Evolutionary conservation across 2,888 invertebrate species (phyloP).

Genomic region (Heliconius sara): DNA sequence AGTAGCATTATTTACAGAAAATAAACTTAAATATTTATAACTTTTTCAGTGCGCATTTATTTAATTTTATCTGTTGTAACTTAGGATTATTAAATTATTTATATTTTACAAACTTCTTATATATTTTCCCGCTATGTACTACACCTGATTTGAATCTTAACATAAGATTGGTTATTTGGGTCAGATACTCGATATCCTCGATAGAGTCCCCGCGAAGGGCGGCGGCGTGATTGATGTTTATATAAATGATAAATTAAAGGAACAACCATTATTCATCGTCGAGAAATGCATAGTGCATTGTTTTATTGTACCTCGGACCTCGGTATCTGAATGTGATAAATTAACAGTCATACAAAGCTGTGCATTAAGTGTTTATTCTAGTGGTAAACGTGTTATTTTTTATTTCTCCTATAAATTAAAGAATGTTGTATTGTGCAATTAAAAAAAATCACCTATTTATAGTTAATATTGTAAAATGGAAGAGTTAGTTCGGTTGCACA

Average conservation of each 20-base stretch:
- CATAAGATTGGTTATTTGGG: conserved; percentile 44
- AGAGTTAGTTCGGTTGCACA: too few species aligned
- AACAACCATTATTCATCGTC: conserved; percentile 40
- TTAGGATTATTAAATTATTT: neutral
- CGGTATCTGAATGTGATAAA: conserved; percentile 18
- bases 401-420: neutral
- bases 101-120: neutral
- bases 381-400: neutral
- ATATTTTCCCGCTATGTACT: conserved; percentile 11
- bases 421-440: neutral
- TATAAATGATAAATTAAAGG: conserved; percentile 39
- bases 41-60: neutral
- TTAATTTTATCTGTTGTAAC: neutral
- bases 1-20: conserved; percentile 1
- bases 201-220: conserved; percentile 47
- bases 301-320: conserved; percentile 23
- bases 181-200: conserved; percentile 48
- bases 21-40: neutral
- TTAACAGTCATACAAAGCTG: conserved; percentile 6
- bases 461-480: neutral
- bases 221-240: conserved; percentile 23
- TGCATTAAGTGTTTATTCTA: neutral
- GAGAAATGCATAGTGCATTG: conserved; percentile 40
- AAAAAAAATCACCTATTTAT: neutral
- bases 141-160: conserved; percentile 19